Evolutionary conservation across 2,113 vertebrate genomes (phyloP), one percentile per base, ranked within the genome.

Genomic region (Chaetura pelagica): DNA sequence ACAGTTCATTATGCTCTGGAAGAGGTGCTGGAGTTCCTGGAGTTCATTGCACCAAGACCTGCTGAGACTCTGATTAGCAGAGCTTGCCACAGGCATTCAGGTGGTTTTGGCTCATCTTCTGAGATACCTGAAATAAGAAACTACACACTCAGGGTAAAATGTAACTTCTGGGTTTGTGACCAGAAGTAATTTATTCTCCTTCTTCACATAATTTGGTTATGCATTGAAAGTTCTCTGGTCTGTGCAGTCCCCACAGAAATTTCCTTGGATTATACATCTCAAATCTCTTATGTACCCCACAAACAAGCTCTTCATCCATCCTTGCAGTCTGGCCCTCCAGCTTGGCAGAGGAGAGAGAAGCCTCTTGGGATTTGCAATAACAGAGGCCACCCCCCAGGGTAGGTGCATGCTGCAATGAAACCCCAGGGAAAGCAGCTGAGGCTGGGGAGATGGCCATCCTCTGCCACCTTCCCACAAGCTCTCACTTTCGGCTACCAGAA

Each of bases 331-430:
- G 16, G 3, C 18, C 27, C 64, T 64, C 24, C 69, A 62, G 30
- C 59, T 26, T 49, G 55, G 59, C 32, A 32, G 12, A 49, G 26
- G 14, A 48, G 6, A 48, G 6, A 3, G 40, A 67, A 62, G 35
- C 9, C 11, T 24, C 40, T 13, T 59, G 74, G 26, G 32, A 14
- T 78, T 61, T 22, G 61, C 66, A 55, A 64, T 3, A 21, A 2
- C 40, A 17, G 6, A 15, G 24, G 6, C 7, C 32, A 5, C 38
- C 18, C 40, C 10, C 1, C 6, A 1, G 9, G 13, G 17, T 16
- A 8, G 38, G 2, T n/a, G 13, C 1, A 3, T 8, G 32, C 16
- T 44, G 34, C 5, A 20, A 2, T 0, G 20, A 30, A 57, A 49
- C 27, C 74, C 67, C 32, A 7, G 27, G 7, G n/a, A 32, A 1